Percentiles rank a stretch among this genome's conserved stretches.
phyloP scores from a whole-genome alignment of 1,140 invertebrate genomes.

The Apis cerana region DNA sequence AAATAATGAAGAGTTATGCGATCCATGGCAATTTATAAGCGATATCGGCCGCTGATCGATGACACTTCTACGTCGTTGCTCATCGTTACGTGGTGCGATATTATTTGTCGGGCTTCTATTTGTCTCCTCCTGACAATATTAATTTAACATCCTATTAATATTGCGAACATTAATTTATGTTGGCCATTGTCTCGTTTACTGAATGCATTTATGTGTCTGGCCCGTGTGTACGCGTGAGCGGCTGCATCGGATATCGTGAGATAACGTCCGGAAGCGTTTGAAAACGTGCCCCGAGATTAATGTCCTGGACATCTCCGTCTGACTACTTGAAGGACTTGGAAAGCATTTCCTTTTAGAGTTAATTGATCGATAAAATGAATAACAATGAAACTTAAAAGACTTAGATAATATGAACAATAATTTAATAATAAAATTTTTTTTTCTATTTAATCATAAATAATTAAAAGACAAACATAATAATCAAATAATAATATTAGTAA shows the following conservation, averaged over 20 bases:
- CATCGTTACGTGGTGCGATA: constrained; percentile 22
- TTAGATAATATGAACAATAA: not conserved
- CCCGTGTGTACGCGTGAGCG: not conserved
- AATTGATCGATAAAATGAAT: not conserved
- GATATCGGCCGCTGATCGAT: constrained; percentile 27
- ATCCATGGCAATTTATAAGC: constrained; percentile 21
- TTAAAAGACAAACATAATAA: no score
- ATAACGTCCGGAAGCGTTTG: not conserved
- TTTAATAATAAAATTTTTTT: no score
- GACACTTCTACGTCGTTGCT: constrained; percentile 28
- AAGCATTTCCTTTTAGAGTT: not conserved
- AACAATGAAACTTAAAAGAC: not conserved
- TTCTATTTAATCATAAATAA: no score
- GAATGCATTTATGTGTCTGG: no score
- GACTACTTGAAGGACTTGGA: not conserved
- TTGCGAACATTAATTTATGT: constrained; percentile 25
- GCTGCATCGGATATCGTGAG: not conserved
- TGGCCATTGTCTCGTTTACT: not conserved
- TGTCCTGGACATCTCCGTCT: not conserved
- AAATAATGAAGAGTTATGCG: constrained; percentile 22
- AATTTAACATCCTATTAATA: constrained; percentile 46
- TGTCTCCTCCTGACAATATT: constrained; percentile 34
- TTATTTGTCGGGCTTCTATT: constrained; percentile 29
- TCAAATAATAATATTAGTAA: no score
- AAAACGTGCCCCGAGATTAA: not conserved